Evolutionary conservation across 1,140 invertebrate genomes (phyloP), one percentile per base, ranked within the genome.

Genomic region (Bombus confusus): DNA sequence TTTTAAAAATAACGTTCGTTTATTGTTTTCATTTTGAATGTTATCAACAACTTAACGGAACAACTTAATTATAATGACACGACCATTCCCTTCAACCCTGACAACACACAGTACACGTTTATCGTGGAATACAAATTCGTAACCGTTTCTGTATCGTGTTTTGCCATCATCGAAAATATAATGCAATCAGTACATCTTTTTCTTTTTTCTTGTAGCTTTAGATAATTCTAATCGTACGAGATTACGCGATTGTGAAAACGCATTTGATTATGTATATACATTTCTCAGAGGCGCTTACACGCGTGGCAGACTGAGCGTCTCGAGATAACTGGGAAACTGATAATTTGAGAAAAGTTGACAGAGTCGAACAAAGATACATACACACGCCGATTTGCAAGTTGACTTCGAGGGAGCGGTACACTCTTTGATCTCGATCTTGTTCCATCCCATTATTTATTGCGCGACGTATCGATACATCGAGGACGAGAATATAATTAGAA

Each of bases 1-100:
- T 94, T 94, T 94, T 93, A 93, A 93, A 93, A 88, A 31, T 86
- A 86, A 72, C 5, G 25, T 71, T 43, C 25, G 34, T 80, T 69
- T 12, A 12, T 47, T 37, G 25, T 68, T 22, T 47, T 4, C 52
- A 28, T 41, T 41, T 2, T 43, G 6, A 0, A 52, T 3, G 3
- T 39, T 8, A 69, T n/a, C 12, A 13, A 13, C 9, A 39, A 12
- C 25, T 62, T 25, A 69, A 5, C 9, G 8, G 8, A 9, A 25
- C 12, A 2, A 59, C 25, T 59, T 28, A 59, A 62, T 62, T 62
- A 62, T n/a, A 62, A 10, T 1, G 1, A 1, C 1, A 52, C 47
- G 47, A 52, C 28, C 39, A 41, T n/a, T 72, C 13, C 12, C n/a
- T 43, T 72, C 28, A n/a, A 72, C 13, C 28, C 41, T 72, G 1